Conservation (phyloP, 2,113 vertebrate species). For the Oceanites oceanicus region DNA sequence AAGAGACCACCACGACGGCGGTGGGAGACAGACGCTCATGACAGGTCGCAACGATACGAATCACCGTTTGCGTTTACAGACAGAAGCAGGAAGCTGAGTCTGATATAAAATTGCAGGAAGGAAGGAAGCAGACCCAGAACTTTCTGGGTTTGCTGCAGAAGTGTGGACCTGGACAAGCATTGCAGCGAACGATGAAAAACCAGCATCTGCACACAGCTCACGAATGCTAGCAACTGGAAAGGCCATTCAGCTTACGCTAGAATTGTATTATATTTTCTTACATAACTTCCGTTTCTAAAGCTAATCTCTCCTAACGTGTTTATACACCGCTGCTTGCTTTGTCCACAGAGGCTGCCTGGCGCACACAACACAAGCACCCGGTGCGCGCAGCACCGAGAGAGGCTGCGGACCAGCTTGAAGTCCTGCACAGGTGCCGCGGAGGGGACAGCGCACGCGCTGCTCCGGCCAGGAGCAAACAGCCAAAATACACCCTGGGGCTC, state of each 20-base stretch:
- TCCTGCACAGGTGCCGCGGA: too few relatives aligned
- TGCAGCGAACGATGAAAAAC: fast-evolving
- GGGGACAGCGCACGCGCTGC: neutral
- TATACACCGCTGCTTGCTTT: neutral
- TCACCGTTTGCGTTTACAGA: fast-evolving
- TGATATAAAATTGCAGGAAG: neutral
- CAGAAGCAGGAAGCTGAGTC: neutral
- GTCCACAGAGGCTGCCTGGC: neutral
- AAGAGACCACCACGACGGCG: fast-evolving
- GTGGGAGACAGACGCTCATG: fast-evolving
- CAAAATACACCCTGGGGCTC: neutral
- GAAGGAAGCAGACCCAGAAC: neutral
- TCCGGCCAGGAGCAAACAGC: neutral
- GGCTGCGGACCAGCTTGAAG: too few relatives aligned
- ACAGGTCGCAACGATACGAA: fast-evolving
- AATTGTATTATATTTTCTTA: neutral
- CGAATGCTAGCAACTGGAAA: neutral
- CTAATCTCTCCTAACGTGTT: neutral
- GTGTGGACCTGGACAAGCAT: neutral
- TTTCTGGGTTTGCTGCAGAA: neutral
- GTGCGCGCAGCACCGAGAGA: too few relatives aligned
- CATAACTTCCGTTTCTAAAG: neutral
- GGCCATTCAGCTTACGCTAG: fast-evolving
- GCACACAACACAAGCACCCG: neutral
- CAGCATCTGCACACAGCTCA: neutral